Percentiles rank a stretch among this genome's conserved stretches.
Evolutionary conservation across 2,113 vertebrate genomes (phyloP).

Genomic region (Ariopsis seemanni): DNA sequence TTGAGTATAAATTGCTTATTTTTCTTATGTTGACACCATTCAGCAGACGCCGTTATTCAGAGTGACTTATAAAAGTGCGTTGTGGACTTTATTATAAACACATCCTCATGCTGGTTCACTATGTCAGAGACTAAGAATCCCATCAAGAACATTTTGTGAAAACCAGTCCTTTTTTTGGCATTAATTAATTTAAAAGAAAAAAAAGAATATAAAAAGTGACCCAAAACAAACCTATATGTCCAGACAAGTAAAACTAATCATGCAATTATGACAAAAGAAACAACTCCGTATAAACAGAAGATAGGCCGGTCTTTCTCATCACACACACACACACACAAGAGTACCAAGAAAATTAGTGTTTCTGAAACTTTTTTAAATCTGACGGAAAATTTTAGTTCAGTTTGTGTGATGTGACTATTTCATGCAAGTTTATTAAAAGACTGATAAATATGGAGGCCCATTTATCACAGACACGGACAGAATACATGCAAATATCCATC

Average conservation of each 20-base stretch:
- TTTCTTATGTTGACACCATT: background rate
- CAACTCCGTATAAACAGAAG: background rate
- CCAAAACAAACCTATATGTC: background rate
- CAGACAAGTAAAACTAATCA: background rate
- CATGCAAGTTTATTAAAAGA: too few relatives aligned
- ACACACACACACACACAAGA: background rate
- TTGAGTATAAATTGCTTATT: too few relatives aligned
- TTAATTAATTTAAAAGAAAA: background rate
- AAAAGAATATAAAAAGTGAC: background rate
- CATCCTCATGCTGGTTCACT: background rate
- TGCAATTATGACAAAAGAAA: background rate
- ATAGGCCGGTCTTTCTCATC: background rate
- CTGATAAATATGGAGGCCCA: too few relatives aligned
- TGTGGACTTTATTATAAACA: background rate
- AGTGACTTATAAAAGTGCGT: background rate
- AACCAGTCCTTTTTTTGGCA: background rate
- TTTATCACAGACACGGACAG: too few relatives aligned
- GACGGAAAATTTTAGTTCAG: too few relatives aligned
- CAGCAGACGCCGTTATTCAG: background rate
- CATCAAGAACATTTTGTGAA: background rate
- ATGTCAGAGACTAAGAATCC: background rate
- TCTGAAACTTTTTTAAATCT: background rate
- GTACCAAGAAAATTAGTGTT: background rate
- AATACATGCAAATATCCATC: too few relatives aligned
- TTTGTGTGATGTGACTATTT: too few relatives aligned